Conservation (phyloP, 2,797 vertebrate species). For the Clarias pachynema region DNA sequence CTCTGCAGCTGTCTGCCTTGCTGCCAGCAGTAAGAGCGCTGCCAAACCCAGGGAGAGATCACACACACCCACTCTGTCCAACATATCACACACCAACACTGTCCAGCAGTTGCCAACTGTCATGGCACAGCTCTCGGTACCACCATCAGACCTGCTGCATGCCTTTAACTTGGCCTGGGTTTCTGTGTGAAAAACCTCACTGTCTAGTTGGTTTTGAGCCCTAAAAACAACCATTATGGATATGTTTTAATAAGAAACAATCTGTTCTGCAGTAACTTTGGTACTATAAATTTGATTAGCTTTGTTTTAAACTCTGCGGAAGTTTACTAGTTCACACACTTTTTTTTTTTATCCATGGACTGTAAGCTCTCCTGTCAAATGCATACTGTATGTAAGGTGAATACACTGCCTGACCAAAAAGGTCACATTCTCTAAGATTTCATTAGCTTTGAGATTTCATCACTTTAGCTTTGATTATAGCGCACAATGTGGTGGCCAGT, state of each 20-base stretch:
- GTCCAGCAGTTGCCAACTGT: slow-evolving; percentile 51
- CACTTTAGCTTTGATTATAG: no score
- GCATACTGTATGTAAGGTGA: no score
- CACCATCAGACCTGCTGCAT: slow-evolving; percentile 34
- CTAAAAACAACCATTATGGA: background rate
- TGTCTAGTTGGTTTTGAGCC: background rate
- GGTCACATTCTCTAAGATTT: no score
- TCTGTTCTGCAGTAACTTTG: background rate
- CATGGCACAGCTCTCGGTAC: slow-evolving; percentile 35
- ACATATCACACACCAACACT: slow-evolving; percentile 36
- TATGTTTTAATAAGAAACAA: background rate
- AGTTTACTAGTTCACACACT: background rate
- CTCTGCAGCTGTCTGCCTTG: slow-evolving; percentile 55
- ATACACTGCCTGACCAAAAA: no score
- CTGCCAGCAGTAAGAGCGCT: slow-evolving; percentile 53
- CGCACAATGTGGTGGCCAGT: no score
- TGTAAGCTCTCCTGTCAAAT: background rate
- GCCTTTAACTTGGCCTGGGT: slow-evolving; percentile 1
- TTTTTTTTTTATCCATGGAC: background rate
- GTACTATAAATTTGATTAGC: background rate
- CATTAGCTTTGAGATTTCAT: no score
- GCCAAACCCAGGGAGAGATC: slow-evolving; percentile 48
- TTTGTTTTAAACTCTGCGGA: slow-evolving; percentile 6
- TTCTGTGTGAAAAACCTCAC: slow-evolving; percentile 5
- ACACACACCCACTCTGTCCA: slow-evolving; percentile 44